Conservation (phyloP, 1,140 invertebrate species). For the Apis cerana region DNA sequence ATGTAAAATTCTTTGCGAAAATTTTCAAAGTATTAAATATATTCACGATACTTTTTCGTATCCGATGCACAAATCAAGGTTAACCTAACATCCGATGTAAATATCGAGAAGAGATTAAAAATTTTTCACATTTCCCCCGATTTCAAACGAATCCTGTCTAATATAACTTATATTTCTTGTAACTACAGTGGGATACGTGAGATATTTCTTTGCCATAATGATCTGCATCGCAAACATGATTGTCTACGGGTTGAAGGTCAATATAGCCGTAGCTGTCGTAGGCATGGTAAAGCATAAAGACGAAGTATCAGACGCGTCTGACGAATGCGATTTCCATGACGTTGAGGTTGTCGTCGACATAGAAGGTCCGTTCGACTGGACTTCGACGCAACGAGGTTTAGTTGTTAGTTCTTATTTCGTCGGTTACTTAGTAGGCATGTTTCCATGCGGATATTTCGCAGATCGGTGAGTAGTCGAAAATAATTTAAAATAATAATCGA, state of each 20-base stretch:
- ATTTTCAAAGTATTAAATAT: too few species aligned
- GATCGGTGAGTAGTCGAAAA: constrained; percentile 74
- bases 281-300: constrained; percentile 88
- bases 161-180: not conserved
- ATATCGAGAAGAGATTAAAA: too few species aligned
- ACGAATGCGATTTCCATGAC: constrained; percentile 64
- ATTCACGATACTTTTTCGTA: too few species aligned
- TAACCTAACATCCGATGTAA: too few species aligned
- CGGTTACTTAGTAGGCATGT: constrained; percentile 90
- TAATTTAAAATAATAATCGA: too few species aligned
- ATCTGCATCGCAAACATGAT: constrained; percentile 83
- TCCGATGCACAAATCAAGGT: too few species aligned
- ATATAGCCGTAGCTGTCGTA: constrained; percentile 92
- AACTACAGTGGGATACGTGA: constrained; percentile 58
- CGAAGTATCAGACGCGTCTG: constrained; percentile 73
- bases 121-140: too few species aligned
- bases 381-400: constrained; percentile 85
- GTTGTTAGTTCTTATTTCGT: constrained; percentile 91
- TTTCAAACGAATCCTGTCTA: too few species aligned
- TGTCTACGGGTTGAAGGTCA: constrained; percentile 93
- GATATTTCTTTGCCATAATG: constrained; percentile 77
- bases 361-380: constrained; percentile 88
- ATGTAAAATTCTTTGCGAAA: too few species aligned
- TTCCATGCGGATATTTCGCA: constrained; percentile 83
- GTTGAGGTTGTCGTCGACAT: constrained; percentile 59